A percentile compares a stretch with the other conserved stretches of the same genome.
phyloP scores from a whole-genome alignment of 1,140 invertebrate species.

The Drosophila parvula region DNA sequence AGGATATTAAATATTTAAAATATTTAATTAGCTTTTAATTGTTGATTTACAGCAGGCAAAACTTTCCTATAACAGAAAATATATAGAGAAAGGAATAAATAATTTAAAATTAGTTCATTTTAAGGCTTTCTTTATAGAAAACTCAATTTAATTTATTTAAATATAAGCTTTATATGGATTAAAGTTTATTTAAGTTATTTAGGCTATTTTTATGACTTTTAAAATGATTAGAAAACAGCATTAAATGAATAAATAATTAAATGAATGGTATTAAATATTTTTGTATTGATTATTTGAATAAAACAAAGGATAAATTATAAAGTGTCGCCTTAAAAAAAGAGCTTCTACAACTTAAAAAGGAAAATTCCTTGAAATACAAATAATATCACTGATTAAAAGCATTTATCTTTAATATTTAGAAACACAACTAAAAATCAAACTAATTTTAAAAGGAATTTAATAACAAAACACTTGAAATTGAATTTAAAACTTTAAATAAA shows the following conservation, averaged over 20 bases:
- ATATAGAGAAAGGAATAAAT: not conserved
- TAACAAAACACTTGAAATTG: not conserved
- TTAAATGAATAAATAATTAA: not conserved
- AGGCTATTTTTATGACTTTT: no score
- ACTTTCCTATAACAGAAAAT: not conserved
- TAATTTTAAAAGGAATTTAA: not conserved
- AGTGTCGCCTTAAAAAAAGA: no score
- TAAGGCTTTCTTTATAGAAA: not conserved
- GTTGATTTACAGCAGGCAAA: no score
- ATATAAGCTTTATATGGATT: not conserved
- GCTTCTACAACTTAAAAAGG: no score
- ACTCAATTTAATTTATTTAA: not conserved
- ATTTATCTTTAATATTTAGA: not conserved
- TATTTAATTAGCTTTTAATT: not conserved
- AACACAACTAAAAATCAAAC: not conserved
- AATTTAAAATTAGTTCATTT: not conserved
- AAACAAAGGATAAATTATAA: not conserved
- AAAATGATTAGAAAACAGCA: no score
- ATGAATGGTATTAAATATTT: not conserved
- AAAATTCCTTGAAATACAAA: no score
- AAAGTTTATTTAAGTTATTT: no score
- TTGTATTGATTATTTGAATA: no score
- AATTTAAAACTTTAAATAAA: no score
- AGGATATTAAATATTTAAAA: not conserved
- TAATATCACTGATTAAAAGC: no score